These are phyloP conservation scores for Cynodonichthys magdalenae DNA, from an alignment of 2,797 vertebrate species.

Conservation along the genomic window DNA sequence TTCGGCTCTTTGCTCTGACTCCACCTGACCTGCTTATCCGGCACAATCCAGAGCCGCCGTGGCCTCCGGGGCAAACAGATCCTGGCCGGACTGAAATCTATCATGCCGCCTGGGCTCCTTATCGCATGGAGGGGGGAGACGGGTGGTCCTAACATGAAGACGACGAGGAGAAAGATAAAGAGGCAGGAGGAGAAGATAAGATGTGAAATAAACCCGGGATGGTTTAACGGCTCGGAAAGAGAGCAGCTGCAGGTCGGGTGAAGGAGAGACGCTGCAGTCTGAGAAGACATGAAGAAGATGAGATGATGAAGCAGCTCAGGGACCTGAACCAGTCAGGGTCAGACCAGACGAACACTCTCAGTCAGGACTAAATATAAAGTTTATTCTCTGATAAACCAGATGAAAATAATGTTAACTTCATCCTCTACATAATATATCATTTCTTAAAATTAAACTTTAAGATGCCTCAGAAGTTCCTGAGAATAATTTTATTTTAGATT, in stretches of 20 bases:
- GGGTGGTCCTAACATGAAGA: constrained; percentile 29
- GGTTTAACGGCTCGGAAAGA: not conserved
- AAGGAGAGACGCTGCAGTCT: constrained; percentile 9
- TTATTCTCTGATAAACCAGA: not conserved
- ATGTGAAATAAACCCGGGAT: not conserved
- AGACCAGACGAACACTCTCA: too few species aligned
- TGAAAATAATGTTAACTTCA: not conserved
- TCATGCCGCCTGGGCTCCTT: constrained; percentile 54
- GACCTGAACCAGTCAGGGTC: not conserved
- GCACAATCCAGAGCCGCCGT: constrained; percentile 38
- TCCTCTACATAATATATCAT: too few species aligned
- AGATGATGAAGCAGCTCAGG: constrained; percentile 28
- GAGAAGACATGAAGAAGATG: constrained; percentile 36
- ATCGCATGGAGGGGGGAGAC: constrained; percentile 32
- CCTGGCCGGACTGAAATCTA: constrained; percentile 50
- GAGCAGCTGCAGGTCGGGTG: constrained; percentile 1
- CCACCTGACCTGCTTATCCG: constrained; percentile 66
- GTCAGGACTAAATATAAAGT: not conserved
- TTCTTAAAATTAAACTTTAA: too few species aligned
- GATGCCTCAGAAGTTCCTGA: too few species aligned
- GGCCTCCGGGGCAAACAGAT: constrained; percentile 45
- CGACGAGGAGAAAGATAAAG: constrained; percentile 1
- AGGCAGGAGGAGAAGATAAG: constrained; percentile 24
- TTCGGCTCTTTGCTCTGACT: constrained; percentile 34
- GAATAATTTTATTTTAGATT: too few species aligned